Evolutionary conservation across 2,888 invertebrate species (phyloP).

Genomic region (Spodoptera picta): DNA sequence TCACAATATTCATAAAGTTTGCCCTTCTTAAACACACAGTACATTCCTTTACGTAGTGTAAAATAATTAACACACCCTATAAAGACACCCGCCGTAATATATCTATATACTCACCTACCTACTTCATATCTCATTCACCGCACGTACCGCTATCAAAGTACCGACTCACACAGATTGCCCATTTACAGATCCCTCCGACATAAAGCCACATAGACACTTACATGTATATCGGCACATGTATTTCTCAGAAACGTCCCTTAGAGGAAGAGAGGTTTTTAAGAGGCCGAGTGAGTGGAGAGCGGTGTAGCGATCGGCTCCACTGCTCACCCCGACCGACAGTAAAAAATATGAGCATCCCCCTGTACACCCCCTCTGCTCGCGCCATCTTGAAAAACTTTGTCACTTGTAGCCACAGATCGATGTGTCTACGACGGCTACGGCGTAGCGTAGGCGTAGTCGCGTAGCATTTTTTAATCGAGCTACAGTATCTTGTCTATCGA

Average conservation of each 20-base stretch:
- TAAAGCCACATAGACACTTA: conserved; percentile 76
- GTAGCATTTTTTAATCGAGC: conserved; percentile 48
- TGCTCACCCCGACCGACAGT: conserved; percentile 88
- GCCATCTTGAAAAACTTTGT: conserved; percentile 88
- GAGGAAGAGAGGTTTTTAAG: conserved; percentile 83
- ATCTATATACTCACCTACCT: conserved; percentile 13
- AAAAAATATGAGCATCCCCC: conserved; percentile 88
- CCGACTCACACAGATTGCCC: conserved; percentile 64
- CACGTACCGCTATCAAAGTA: conserved; percentile 59
- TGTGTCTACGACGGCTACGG: conserved; percentile 79
- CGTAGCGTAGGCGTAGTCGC: conserved; percentile 67
- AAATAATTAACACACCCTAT: too few species aligned
- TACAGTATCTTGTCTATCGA: conserved; percentile 34
- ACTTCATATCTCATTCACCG: conserved; percentile 45
- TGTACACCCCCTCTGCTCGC: conserved; percentile 68
- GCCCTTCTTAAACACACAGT: too few species aligned
- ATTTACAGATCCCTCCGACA: conserved; percentile 67
- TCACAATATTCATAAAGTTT: too few species aligned
- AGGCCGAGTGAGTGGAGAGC: conserved; percentile 86
- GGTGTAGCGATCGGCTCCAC: conserved; percentile 87
- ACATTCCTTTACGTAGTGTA: too few species aligned
- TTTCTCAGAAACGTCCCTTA: conserved; percentile 78
- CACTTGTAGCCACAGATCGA: conserved; percentile 87
- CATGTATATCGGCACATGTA: conserved; percentile 75
- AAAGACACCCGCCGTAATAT: neutral